Base-by-base conservation (phyloP, 1,140 invertebrate species). In the Dinothrombium tinctorium region DNA sequence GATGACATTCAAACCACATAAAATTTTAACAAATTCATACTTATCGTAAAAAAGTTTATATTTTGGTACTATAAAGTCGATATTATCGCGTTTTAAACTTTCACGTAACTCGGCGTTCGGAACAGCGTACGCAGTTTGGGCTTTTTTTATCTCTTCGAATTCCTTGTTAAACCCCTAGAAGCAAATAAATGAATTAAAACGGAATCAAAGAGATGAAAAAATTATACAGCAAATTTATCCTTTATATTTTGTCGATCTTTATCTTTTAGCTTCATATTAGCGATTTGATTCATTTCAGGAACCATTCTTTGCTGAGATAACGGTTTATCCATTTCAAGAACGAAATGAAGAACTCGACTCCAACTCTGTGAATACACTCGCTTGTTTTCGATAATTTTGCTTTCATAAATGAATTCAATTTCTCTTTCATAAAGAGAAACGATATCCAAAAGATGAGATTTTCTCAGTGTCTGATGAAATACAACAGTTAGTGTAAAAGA, bases 231-330 rank as follows among this genome's bases (percentile, higher is more conserved):
- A 63, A 86, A 87, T 51, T 80, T 80, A 53, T 95, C 89, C 61
- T 95, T 95, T n/a, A 95, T 68, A 29, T 73, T 67, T 53, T 82
- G 79, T 39, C 76, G 64, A 56, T 87, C 81, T 59, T 80, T 84
- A 53, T 87, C 82, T 50, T 76, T 71, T 20, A 87, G 56, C 60
- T 80, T 29, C 32, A 33, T 33, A 23, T 28, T 42, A 37, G 54
- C 51, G n/a, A 44, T 22, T 20, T 44, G 35, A 15, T 36, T 28
- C 2, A 29, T 41, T 41, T 50, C 48, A 9, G 47, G 38, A 26
- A 45, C 39, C 25, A 53, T 48, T 49, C 56, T 50, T 42, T 59
- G 56, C 21, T 51, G 48, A n/a, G n/a, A n/a, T n/a, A n/a, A n/a
- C n/a, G n/a, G n/a, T n/a, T n/a, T n/a, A 50, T 61, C 53, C 19